phyloP scores from a whole-genome alignment of 1,140 invertebrate genomes.

The Drosophila equinoxialis region DNA sequence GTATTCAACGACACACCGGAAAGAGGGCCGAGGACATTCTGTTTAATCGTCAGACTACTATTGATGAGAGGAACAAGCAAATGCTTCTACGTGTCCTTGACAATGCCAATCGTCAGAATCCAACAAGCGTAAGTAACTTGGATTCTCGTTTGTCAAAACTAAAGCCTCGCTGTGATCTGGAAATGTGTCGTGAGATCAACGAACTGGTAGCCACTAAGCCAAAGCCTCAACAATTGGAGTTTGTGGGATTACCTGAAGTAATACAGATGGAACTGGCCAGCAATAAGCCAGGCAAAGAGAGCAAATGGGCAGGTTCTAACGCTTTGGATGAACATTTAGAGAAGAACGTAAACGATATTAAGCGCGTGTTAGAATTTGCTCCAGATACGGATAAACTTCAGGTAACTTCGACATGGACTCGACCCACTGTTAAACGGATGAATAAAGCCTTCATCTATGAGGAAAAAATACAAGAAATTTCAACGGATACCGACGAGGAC shows the following conservation, averaged over 20 bases:
- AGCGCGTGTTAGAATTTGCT: constrained; percentile 45
- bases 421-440: not conserved
- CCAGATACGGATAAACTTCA: constrained; percentile 58
- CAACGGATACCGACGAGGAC: constrained; percentile 11
- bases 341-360: constrained; percentile 31
- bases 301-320: constrained; percentile 46
- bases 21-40: constrained; percentile 60
- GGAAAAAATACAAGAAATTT: not conserved
- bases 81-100: constrained; percentile 61
- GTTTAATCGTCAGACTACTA: constrained; percentile 64
- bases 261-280: constrained; percentile 39
- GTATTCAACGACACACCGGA: constrained; percentile 50
- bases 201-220: constrained; percentile 49
- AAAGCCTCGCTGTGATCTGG: constrained; percentile 24
- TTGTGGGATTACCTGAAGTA: constrained; percentile 57
- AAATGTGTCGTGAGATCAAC: constrained; percentile 29
- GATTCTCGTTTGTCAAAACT: constrained; percentile 12
- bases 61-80: constrained; percentile 56
- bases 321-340: constrained; percentile 28
- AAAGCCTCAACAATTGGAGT: constrained; percentile 25
- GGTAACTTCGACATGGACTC: constrained; percentile 16
- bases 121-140: not conserved
- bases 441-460: not conserved
- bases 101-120: constrained; percentile 42
- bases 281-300: constrained; percentile 1